Percentiles rank a stretch among this genome's conserved stretches.
Conservation (phyloP, 2,113 vertebrate genomes). For the Oncorhynchus clarkii region DNA sequence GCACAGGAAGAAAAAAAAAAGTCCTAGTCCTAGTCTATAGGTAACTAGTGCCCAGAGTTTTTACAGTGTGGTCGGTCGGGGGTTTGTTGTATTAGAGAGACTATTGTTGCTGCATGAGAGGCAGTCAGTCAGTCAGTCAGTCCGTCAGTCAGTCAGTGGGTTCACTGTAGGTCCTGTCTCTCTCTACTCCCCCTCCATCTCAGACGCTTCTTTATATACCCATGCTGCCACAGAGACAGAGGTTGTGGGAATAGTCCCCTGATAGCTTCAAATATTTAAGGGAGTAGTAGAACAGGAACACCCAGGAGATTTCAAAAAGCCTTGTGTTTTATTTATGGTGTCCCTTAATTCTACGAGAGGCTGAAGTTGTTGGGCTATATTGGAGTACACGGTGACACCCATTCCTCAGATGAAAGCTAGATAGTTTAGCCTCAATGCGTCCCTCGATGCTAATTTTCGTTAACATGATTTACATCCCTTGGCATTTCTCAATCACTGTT, state of each 20-base stretch:
- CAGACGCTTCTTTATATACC: constrained; percentile 33
- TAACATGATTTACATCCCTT: constrained; percentile 7
- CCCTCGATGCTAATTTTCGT: not conserved
- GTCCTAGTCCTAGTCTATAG: too few relatives aligned
- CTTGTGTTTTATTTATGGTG: too few relatives aligned
- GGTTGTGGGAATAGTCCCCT: not conserved
- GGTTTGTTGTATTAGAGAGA: not conserved
- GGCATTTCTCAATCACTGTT: constrained; percentile 14
- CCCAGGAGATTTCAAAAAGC: too few relatives aligned
- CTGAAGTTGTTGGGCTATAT: too few relatives aligned
- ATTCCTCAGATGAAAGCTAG: not conserved
- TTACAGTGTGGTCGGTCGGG: too few relatives aligned
- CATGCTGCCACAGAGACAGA: constrained; percentile 1
- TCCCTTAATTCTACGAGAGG: too few relatives aligned
- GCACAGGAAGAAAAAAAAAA: too few relatives aligned
- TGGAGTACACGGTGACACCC: not conserved
- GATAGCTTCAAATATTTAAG: too few relatives aligned
- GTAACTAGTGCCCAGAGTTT: too few relatives aligned
- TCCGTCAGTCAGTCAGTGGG: too few relatives aligned
- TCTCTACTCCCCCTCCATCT: not conserved
- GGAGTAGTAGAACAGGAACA: too few relatives aligned
- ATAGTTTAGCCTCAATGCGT: not conserved
- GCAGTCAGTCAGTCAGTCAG: too few relatives aligned
- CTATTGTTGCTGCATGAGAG: not conserved
- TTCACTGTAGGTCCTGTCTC: not conserved